A percentile compares a stretch with the other conserved stretches of the same genome.
These are phyloP conservation scores for Aldrovandia affinis DNA, from an alignment of 2,797 vertebrate species.

Conservation along the genomic window DNA sequence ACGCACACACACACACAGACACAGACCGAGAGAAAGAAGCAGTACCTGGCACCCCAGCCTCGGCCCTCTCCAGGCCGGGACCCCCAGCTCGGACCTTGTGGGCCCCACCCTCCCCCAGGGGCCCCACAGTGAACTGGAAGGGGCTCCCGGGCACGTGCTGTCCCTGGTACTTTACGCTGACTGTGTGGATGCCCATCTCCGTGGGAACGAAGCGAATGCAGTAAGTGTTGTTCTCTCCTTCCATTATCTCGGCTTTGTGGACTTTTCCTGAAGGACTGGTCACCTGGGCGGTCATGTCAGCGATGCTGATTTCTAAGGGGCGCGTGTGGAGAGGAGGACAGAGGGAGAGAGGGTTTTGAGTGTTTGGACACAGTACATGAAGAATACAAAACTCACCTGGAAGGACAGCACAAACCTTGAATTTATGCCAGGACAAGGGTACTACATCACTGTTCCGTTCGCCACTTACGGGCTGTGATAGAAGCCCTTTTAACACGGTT, in stretches of 20 bases:
- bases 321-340: background rate
- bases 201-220: slow-evolving; percentile 74
- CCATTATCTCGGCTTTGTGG: slow-evolving; percentile 67
- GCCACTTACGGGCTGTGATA: too few relatives aligned
- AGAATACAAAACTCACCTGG: too few relatives aligned
- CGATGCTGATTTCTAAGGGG: slow-evolving; percentile 69
- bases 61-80: slow-evolving; percentile 70
- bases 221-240: slow-evolving; percentile 68
- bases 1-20: background rate
- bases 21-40: background rate
- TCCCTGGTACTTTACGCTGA: slow-evolving; percentile 75
- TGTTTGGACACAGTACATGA: background rate
- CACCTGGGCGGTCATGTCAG: slow-evolving; percentile 74
- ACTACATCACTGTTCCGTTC: too few relatives aligned
- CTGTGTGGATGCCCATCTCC: slow-evolving; percentile 73
- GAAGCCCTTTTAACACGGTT: too few relatives aligned
- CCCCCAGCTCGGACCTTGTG: slow-evolving; percentile 77
- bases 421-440: too few relatives aligned
- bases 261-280: slow-evolving; percentile 72
- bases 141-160: slow-evolving; percentile 75
- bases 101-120: slow-evolving; percentile 73
- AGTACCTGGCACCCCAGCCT: slow-evolving; percentile 73
- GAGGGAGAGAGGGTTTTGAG: background rate
- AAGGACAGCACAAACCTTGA: too few relatives aligned
- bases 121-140: slow-evolving; percentile 79